Evolutionary conservation across 2,113 vertebrate genomes (phyloP).

Genomic region (Fulmarus glacialis): DNA sequence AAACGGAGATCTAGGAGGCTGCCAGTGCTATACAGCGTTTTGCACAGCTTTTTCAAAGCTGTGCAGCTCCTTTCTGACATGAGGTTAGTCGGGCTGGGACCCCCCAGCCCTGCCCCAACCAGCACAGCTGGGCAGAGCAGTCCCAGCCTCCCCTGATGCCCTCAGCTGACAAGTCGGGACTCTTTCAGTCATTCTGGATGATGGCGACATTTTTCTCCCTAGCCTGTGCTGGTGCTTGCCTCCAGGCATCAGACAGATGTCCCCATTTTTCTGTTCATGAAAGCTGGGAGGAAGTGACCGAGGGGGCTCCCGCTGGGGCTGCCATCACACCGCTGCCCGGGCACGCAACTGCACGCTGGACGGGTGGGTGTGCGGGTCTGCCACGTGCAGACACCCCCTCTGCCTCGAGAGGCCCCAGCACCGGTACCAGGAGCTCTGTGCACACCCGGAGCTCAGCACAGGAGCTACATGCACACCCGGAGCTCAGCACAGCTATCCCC

Average conservation of each 20-base stretch:
- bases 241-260: neutral
- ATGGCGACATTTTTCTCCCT: neutral
- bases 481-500: neutral
- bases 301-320: neutral
- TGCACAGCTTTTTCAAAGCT: neutral
- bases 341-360: fast-evolving
- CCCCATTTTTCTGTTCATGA: neutral
- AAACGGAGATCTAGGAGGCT: neutral
- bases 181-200: neutral
- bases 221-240: neutral
- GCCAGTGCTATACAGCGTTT: neutral
- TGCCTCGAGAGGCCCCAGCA: neutral
- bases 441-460: neutral
- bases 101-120: neutral
- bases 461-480: neutral
- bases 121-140: neutral
- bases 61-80: neutral
- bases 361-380: neutral
- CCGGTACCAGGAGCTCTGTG: neutral
- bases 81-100: neutral
- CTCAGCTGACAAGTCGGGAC: neutral
- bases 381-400: neutral
- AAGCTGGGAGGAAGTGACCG: fast-evolving
- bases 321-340: neutral
- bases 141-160: neutral